Base-by-base conservation (phyloP, 2,113 vertebrate species). In the Craseonycteris thonglongyai region DNA sequence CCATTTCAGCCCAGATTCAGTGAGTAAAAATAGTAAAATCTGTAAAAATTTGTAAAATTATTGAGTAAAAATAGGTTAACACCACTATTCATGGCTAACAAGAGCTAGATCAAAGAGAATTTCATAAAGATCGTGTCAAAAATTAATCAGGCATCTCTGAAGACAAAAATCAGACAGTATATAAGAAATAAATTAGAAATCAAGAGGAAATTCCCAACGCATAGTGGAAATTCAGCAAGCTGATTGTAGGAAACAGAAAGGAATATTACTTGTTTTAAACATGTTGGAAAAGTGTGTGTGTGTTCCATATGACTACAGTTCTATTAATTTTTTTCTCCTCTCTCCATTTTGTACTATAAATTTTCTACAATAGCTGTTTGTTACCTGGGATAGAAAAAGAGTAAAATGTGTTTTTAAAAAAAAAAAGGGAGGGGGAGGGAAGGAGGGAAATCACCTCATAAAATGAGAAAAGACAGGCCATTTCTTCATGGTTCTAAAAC, bases 401-500 rank as follows among this genome's bases (percentile, higher is more conserved):
- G 45, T 72, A 58, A 88, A 58, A 30, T 58, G 5, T 74, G 24
- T 69, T 68, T 16, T 58, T 79, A 9, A 19, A 68, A n/a, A 72
- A 47, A 58, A 58, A 8, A 10, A 28, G 8, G 8, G 22, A 35
- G 6, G 3, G 2, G 40, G 15, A 12, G 33, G 2, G 18, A 33
- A 49, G 38, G 28, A 59, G 8, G n/a, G 38, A 85, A 83, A 42
- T 49, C 33, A 63, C 75, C 85, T 75, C 33, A 19, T 69, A 45
- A 90, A 47, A 66, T 61, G 94, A 78, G 71, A 69, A 90, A 75
- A 65, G 51, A 72, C 69, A 54, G 26, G 71, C 26, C 35, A 59
- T 63, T 79, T 94, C 75, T 66, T 54, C 83, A 74, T 33, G 74
- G 68, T 79, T 93, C 45, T 78, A 56, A 95, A 96, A 91, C 61